These are phyloP conservation scores for Smutsia temminckii DNA, from an alignment of 2,797 vertebrate species.

Conservation along the genomic window DNA sequence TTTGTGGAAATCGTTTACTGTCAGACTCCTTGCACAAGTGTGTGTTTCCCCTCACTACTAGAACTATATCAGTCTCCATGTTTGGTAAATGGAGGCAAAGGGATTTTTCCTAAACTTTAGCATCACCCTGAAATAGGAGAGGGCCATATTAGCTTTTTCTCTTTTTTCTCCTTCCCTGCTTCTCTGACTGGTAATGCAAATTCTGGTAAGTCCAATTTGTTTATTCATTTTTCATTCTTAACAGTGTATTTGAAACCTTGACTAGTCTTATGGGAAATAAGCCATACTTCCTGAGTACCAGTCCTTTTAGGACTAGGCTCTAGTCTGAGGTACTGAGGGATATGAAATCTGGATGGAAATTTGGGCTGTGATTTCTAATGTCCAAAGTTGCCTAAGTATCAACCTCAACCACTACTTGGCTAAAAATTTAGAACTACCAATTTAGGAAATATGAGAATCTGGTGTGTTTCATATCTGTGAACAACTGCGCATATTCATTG, in stretches of 20 bases:
- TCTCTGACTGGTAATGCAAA: slow-evolving; percentile 58
- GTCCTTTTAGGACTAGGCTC: slow-evolving; percentile 7
- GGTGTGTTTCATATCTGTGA: slow-evolving; percentile 17
- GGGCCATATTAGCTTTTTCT: slow-evolving; percentile 29
- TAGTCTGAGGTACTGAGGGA: not conserved
- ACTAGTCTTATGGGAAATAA: slow-evolving; percentile 68
- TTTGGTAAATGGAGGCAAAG: slow-evolving; percentile 10
- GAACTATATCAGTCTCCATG: not conserved
- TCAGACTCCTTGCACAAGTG: not conserved
- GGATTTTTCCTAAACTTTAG: not conserved
- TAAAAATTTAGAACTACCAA: not conserved
- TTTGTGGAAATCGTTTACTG: not conserved
- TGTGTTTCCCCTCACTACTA: not conserved
- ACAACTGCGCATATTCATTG: slow-evolving; percentile 24
- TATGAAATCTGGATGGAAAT: slow-evolving; percentile 45
- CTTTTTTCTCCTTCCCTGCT: slow-evolving; percentile 53
- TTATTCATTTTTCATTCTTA: slow-evolving; percentile 80
- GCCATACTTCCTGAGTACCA: slow-evolving; percentile 29
- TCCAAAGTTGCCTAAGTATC: slow-evolving; percentile 41
- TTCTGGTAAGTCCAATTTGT: slow-evolving; percentile 78
- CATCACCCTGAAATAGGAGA: not conserved
- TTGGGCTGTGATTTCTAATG: not conserved
- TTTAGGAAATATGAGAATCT: not conserved
- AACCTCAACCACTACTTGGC: not conserved
- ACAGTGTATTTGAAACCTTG: slow-evolving; percentile 67